A percentile compares a stretch with the other conserved stretches of the same genome.
phyloP scores from a whole-genome alignment of 2,797 vertebrate species.

The Gallirallus australis region DNA sequence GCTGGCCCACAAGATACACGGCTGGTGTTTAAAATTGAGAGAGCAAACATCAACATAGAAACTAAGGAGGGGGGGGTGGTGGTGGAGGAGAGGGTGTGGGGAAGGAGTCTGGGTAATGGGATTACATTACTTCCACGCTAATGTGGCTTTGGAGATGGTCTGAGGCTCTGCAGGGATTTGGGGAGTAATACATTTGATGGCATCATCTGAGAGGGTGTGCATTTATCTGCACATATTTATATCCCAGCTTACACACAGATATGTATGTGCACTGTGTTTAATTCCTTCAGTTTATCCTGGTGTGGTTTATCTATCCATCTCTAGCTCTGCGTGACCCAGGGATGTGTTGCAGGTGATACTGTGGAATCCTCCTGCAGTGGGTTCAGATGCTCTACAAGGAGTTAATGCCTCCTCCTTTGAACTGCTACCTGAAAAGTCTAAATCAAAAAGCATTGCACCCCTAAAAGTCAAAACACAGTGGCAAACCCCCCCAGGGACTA shows the following conservation, averaged over 20 bases:
- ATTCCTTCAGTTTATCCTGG: neutral
- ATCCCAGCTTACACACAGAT: neutral
- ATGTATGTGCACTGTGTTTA: neutral
- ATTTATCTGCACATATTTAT: neutral
- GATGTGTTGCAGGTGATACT: neutral
- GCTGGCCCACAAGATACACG: neutral
- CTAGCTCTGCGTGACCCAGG: neutral
- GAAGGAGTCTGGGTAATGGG: neutral
- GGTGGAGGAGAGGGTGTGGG: neutral
- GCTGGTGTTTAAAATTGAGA: conserved; percentile 27
- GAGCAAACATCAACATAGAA: neutral
- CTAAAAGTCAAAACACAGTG: neutral
- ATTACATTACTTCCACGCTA: neutral
- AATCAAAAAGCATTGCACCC: neutral
- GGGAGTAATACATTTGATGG: conserved; percentile 36
- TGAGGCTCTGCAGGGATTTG: conserved; percentile 16
- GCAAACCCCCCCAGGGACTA: neutral
- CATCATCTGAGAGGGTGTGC: neutral
- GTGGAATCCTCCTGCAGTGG: neutral
- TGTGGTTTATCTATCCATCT: neutral
- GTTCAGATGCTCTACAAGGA: neutral
- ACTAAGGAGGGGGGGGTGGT: neutral
- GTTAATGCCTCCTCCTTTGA: neutral
- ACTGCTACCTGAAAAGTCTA: neutral
- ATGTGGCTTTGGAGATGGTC: conserved; percentile 50